phyloP scores from a whole-genome alignment of 1,140 invertebrate genomes.

The Neodiprion pinetum region DNA sequence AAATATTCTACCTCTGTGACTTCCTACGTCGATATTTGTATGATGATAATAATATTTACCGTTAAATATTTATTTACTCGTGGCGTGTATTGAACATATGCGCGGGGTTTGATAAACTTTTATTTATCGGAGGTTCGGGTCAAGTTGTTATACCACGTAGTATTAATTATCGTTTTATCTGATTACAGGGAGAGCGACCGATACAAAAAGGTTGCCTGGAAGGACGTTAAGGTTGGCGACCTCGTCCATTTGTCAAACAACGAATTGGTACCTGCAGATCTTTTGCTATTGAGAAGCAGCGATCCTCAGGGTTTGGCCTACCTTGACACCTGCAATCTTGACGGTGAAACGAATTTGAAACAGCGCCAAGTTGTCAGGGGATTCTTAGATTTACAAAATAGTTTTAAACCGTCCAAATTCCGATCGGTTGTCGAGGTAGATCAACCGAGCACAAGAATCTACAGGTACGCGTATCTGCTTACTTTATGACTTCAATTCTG shows the following conservation, averaged over 20 bases:
- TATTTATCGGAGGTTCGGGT: too few relatives aligned
- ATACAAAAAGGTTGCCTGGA: slow-evolving; percentile 89
- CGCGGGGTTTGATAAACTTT: too few relatives aligned
- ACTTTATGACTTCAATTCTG: slow-evolving; percentile 1
- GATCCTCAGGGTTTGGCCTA: slow-evolving; percentile 95
- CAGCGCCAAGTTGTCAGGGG: slow-evolving; percentile 86
- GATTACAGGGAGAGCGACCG: slow-evolving; percentile 77
- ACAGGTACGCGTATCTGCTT: slow-evolving; percentile 61
- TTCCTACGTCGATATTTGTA: too few relatives aligned
- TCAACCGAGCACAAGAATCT: slow-evolving; percentile 93
- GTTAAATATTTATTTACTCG: too few relatives aligned
- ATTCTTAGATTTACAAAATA: slow-evolving; percentile 68
- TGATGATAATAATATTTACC: too few relatives aligned
- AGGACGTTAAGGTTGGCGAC: slow-evolving; percentile 91
- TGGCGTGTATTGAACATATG: too few relatives aligned
- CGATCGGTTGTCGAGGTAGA: slow-evolving; percentile 88
- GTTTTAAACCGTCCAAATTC: slow-evolving; percentile 84
- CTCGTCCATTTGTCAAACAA: slow-evolving; percentile 96
- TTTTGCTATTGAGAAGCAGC: slow-evolving; percentile 87
- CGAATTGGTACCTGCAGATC: slow-evolving; percentile 95
- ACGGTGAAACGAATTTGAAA: slow-evolving; percentile 99
- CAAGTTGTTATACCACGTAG: too few relatives aligned
- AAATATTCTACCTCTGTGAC: too few relatives aligned
- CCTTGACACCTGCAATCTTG: slow-evolving; percentile 96
- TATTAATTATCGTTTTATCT: slow-evolving; percentile 36